phyloP scores from a whole-genome alignment of 2,888 invertebrate species.

The Drosophila prolongata region DNA sequence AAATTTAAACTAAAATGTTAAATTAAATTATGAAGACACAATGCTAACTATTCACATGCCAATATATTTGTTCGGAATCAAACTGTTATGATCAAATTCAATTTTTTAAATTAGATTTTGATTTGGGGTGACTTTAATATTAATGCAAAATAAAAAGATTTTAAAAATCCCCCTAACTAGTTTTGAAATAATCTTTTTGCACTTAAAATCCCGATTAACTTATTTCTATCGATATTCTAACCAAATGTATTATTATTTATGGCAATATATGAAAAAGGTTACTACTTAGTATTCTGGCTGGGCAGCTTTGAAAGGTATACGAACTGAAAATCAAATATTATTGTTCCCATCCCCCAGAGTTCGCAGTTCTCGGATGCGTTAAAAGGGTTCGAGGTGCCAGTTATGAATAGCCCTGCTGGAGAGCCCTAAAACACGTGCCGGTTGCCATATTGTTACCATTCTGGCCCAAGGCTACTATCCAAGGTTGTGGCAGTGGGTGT shows the following conservation, averaged over 20 bases:
- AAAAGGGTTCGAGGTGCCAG: conserved; percentile 41
- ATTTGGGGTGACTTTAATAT: neutral
- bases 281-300: conserved; percentile 9
- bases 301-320: neutral
- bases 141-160: neutral
- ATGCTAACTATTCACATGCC: too few relatives aligned
- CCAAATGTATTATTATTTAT: conserved; percentile 2
- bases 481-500: conserved; percentile 6
- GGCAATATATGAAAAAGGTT: neutral
- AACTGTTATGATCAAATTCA: neutral
- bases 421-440: conserved; percentile 71
- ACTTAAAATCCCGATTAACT: conserved; percentile 1
- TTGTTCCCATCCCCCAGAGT: conserved; percentile 16
- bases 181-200: neutral
- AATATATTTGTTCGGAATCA: too few relatives aligned
- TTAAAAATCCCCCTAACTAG: neutral
- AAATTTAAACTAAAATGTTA: too few relatives aligned
- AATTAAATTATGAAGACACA: too few relatives aligned
- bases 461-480: conserved; percentile 36
- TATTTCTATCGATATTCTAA: neutral
- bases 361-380: conserved; percentile 3
- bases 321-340: conserved; percentile 32
- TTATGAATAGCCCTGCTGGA: conserved; percentile 41
- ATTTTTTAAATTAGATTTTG: neutral
- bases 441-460: conserved; percentile 77